phyloP scores from a whole-genome alignment of 1,140 invertebrate genomes.

The Aphaenogaster rudis region DNA sequence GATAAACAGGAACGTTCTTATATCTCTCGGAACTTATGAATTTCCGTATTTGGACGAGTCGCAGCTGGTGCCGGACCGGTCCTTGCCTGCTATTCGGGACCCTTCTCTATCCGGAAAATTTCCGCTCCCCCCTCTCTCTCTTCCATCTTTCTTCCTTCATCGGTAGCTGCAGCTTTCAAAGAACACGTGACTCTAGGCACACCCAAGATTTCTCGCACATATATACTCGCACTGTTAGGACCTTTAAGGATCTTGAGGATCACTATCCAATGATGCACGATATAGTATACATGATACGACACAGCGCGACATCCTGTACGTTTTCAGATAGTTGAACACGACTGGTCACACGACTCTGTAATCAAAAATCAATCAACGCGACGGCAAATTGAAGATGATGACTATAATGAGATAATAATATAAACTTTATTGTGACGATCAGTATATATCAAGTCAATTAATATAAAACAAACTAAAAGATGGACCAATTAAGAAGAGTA shows the following conservation, averaged over 20 bases:
- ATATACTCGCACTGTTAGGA: conserved; percentile 17
- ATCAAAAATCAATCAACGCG: not conserved
- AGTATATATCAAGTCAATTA: too few relatives aligned
- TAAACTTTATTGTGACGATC: too few relatives aligned
- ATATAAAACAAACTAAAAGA: too few relatives aligned
- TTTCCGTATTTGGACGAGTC: conserved; percentile 81
- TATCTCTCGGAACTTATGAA: conserved; percentile 73
- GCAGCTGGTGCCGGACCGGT: conserved; percentile 73
- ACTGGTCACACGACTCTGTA: not conserved
- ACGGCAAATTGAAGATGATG: not conserved
- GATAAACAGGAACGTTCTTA: conserved; percentile 19
- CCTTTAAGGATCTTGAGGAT: conserved; percentile 33
- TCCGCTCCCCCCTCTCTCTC: conserved; percentile 12
- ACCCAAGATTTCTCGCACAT: conserved; percentile 62
- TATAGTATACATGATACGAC: not conserved
- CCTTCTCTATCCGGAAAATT: conserved; percentile 66
- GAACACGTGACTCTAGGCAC: conserved; percentile 69
- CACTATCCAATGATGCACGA: conserved; percentile 23
- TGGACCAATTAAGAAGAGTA: too few relatives aligned
- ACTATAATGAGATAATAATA: too few relatives aligned
- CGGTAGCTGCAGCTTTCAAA: conserved; percentile 72
- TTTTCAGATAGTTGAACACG: not conserved
- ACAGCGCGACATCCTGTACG: not conserved
- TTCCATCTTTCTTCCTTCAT: not conserved
- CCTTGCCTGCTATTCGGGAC: conserved; percentile 59